Conservation (phyloP, 2,797 vertebrate genomes). For the Xyrichtys novacula region DNA sequence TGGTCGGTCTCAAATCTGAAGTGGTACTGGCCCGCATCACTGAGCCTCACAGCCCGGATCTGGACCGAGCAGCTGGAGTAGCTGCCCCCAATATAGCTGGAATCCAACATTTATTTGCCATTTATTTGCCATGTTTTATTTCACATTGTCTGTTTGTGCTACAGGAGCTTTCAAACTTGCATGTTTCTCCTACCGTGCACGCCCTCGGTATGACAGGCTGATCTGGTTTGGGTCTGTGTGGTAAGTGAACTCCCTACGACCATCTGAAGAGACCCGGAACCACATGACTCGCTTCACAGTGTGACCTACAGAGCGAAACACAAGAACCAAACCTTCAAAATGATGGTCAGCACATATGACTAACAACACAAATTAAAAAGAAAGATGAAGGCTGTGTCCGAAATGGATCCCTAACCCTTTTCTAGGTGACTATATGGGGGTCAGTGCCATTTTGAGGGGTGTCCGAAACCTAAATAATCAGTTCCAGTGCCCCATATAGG, state of each 20-base stretch:
- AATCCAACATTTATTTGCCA: slow-evolving; percentile 6
- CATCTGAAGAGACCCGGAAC: slow-evolving; percentile 83
- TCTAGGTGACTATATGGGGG: too few relatives aligned
- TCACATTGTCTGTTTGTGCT: not conserved
- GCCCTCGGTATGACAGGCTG: slow-evolving; percentile 80
- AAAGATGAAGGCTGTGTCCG: too few relatives aligned
- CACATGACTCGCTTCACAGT: slow-evolving; percentile 83
- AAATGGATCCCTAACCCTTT: too few relatives aligned
- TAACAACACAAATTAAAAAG: too few relatives aligned
- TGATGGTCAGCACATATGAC: not conserved
- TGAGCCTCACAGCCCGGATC: slow-evolving; percentile 79
- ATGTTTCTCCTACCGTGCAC: slow-evolving; percentile 68
- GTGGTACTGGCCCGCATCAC: slow-evolving; percentile 84
- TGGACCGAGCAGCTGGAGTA: slow-evolving; percentile 85
- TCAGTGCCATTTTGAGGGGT: too few relatives aligned
- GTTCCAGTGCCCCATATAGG: too few relatives aligned
- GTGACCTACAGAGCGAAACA: slow-evolving; percentile 65
- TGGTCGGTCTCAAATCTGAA: slow-evolving; percentile 87
- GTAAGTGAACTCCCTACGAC: slow-evolving; percentile 79
- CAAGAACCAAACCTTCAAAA: not conserved
- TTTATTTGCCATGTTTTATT: not conserved
- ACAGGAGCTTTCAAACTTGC: slow-evolving; percentile 5
- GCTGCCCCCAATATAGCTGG: slow-evolving; percentile 80
- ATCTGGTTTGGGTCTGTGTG: slow-evolving; percentile 80
- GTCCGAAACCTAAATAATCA: too few relatives aligned